Evolutionary conservation across 2,888 invertebrate species (phyloP).

Genomic region (Xanthia togata): DNA sequence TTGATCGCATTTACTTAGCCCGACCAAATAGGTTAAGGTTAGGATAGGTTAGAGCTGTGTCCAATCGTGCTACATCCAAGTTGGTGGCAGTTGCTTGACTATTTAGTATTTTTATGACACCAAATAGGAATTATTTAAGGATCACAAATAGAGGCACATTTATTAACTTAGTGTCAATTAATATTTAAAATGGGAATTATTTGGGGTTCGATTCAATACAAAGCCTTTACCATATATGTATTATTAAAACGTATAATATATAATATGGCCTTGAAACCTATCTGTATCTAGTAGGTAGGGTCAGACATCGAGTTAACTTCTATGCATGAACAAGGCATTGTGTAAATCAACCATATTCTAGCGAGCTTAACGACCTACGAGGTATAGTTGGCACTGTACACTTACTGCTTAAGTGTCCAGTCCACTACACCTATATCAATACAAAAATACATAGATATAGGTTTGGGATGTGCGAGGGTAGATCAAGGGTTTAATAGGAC

Average conservation of each 20-base stretch:
- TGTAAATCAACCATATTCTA: constrained; percentile 16
- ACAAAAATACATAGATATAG: not conserved
- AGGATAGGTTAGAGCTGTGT: not conserved
- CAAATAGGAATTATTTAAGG: not conserved
- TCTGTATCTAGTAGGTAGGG: not conserved
- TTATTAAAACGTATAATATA: no score
- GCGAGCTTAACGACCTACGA: constrained; percentile 5
- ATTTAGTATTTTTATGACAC: not conserved
- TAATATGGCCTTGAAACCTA: not conserved
- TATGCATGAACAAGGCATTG: not conserved
- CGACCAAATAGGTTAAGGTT: not conserved
- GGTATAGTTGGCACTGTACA: not conserved
- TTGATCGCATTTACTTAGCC: not conserved
- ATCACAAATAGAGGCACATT: not conserved
- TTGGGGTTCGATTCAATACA: no score
- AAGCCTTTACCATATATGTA: not conserved
- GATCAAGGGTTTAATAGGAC: not conserved
- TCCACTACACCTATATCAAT: no score
- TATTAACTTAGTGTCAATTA: not conserved
- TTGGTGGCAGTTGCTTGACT: not conserved
- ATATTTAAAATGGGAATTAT: not conserved
- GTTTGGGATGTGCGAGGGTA: not conserved
- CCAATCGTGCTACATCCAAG: not conserved
- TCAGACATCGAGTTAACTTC: not conserved
- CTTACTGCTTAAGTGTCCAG: not conserved